Evolutionary conservation across 2,888 invertebrate genomes (phyloP).

Genomic region (Habroteleia sp.): DNA sequence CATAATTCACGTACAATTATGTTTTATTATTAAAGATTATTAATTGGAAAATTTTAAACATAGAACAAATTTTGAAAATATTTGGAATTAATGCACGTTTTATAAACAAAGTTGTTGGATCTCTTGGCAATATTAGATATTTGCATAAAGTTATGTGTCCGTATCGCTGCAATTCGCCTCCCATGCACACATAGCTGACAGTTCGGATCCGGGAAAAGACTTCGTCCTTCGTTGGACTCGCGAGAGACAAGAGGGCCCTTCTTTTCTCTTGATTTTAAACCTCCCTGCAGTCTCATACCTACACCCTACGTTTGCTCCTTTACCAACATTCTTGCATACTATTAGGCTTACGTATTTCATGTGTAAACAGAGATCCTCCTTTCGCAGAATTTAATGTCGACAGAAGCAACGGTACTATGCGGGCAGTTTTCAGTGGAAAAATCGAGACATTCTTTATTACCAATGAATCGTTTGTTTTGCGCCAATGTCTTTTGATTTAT

Average conservation of each 20-base stretch:
- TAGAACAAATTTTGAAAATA: too few relatives aligned
- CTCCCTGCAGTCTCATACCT: constrained; percentile 72
- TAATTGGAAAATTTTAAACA: too few relatives aligned
- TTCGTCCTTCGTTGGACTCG: constrained; percentile 65
- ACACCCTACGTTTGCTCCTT: constrained; percentile 74
- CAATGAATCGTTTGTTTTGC: constrained; percentile 2
- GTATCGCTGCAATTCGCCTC: constrained; percentile 77
- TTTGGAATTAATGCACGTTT: neutral
- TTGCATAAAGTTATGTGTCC: constrained; percentile 77
- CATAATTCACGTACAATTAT: too few relatives aligned
- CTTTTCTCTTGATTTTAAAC: constrained; percentile 70
- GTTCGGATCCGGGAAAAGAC: constrained; percentile 72
- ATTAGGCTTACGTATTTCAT: constrained; percentile 77
- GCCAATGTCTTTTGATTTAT: constrained; percentile 34
- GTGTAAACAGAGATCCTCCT: constrained; percentile 67
- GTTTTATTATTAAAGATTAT: too few relatives aligned
- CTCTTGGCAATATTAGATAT: constrained; percentile 67
- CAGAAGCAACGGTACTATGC: constrained; percentile 26
- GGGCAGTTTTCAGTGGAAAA: constrained; percentile 19
- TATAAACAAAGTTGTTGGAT: neutral
- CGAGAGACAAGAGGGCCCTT: constrained; percentile 49
- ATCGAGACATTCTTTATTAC: constrained; percentile 28
- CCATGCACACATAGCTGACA: constrained; percentile 79
- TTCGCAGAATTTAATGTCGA: constrained; percentile 32
- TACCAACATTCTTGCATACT: constrained; percentile 79